Percentiles rank a stretch among this genome's conserved stretches.
Evolutionary conservation across 2,888 invertebrate species (phyloP).

Genomic region (Lottia gigantea): DNA sequence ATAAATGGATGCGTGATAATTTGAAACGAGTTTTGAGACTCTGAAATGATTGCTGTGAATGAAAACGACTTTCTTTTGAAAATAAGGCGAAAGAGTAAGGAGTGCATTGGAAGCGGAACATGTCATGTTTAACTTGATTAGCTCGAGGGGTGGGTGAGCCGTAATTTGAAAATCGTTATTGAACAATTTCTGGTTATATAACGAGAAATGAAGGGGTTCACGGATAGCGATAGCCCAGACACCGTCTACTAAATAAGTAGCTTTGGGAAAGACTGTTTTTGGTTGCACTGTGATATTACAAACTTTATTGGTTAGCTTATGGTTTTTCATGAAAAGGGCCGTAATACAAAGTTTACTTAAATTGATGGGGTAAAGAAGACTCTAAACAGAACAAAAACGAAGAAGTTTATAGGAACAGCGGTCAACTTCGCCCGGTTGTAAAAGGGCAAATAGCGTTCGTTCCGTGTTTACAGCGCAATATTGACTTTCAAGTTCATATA

Average conservation of each 20-base stretch:
- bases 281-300: background rate
- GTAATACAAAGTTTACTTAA: background rate
- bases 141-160: background rate
- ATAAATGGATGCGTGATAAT: background rate
- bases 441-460: background rate
- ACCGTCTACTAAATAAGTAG: background rate
- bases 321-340: background rate
- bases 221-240: background rate
- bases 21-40: background rate
- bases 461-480: background rate
- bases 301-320: background rate
- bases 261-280: background rate
- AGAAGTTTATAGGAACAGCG: background rate
- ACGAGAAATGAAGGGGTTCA: background rate
- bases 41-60: background rate
- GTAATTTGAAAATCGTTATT: background rate
- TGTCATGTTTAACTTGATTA: background rate
- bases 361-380: background rate
- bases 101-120: background rate
- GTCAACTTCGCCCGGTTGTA: background rate
- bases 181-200: background rate
- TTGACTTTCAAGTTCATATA: background rate
- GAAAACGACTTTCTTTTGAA: background rate
- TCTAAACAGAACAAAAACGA: background rate
- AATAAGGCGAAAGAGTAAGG: background rate